These are phyloP conservation scores for Dasyprocta punctata DNA, from an alignment of 2,113 vertebrate genomes.

Conservation along the genomic window DNA sequence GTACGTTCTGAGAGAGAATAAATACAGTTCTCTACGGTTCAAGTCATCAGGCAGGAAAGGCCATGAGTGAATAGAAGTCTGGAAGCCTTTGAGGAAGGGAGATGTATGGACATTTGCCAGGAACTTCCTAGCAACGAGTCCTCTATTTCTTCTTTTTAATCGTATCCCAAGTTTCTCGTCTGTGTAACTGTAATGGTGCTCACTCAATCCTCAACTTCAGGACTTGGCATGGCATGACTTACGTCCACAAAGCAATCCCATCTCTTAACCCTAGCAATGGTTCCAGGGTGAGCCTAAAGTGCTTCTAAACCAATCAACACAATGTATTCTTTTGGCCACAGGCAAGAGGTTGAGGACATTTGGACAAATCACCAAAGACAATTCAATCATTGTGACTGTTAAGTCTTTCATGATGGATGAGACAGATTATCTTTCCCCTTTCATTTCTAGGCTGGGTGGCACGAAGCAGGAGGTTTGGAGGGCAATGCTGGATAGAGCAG, in stretches of 20 bases:
- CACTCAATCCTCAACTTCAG: neutral
- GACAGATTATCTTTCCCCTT: neutral
- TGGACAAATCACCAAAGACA: neutral
- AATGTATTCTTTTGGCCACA: neutral
- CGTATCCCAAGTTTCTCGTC: neutral
- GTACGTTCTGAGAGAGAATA: neutral
- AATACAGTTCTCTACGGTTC: neutral
- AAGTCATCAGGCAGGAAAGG: neutral
- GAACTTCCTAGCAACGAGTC: neutral
- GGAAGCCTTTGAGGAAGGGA: neutral
- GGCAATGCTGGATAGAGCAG: neutral
- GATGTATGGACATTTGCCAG: neutral
- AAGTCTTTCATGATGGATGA: neutral
- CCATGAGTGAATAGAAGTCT: neutral
- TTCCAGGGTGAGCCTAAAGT: neutral
- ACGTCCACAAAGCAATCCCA: neutral
- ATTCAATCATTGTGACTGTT: neutral
- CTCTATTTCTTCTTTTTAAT: neutral
- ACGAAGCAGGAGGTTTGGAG: neutral
- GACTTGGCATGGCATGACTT: neutral
- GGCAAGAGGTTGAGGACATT: neutral
- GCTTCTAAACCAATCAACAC: neutral
- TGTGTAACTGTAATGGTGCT: neutral
- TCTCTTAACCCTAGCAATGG: neutral
- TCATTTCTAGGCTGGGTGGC: neutral